Percentiles rank a stretch among this genome's conserved stretches.
Evolutionary conservation across 1,140 invertebrate genomes (phyloP).

Genomic region (Aporrectodea caliginosa): DNA sequence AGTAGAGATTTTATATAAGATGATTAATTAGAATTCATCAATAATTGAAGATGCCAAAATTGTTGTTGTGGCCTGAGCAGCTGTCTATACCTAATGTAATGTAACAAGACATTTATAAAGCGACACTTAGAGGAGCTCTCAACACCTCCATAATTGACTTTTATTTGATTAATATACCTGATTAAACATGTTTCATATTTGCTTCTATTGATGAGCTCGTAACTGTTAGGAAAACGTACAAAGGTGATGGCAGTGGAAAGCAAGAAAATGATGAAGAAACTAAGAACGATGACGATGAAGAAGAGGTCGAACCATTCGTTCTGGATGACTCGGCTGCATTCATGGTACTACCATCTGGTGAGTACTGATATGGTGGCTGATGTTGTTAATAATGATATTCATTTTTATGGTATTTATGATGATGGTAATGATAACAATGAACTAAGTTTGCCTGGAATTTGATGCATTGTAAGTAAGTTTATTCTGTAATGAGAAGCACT

Average conservation of each 20-base stretch:
- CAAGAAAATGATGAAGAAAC: constrained; percentile 38
- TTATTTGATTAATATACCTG: too few species aligned
- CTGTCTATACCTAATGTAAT: too few species aligned
- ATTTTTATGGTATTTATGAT: not conserved
- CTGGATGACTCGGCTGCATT: constrained; percentile 74
- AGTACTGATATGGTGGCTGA: too few species aligned
- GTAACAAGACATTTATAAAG: too few species aligned
- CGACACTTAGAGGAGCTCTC: too few species aligned
- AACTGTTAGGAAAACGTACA: not conserved
- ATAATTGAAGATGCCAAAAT: too few species aligned
- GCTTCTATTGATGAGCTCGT: not conserved
- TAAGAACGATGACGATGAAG: constrained; percentile 60
- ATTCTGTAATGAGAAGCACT: not conserved
- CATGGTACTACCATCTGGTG: constrained; percentile 65
- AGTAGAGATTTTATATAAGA: too few species aligned
- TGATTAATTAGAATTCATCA: too few species aligned
- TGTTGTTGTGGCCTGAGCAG: too few species aligned
- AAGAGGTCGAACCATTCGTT: constrained; percentile 60
- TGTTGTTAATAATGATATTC: not conserved
- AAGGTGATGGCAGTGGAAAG: constrained; percentile 56
- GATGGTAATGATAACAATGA: not conserved
- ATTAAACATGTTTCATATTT: not conserved
- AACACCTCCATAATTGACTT: too few species aligned
- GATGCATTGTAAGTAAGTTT: not conserved
- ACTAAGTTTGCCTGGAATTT: not conserved